Percentiles rank a stretch among this genome's conserved stretches.
Conservation (phyloP, 53 echinoderm and acorn worm genomes). For the Stichopus horrens region DNA sequence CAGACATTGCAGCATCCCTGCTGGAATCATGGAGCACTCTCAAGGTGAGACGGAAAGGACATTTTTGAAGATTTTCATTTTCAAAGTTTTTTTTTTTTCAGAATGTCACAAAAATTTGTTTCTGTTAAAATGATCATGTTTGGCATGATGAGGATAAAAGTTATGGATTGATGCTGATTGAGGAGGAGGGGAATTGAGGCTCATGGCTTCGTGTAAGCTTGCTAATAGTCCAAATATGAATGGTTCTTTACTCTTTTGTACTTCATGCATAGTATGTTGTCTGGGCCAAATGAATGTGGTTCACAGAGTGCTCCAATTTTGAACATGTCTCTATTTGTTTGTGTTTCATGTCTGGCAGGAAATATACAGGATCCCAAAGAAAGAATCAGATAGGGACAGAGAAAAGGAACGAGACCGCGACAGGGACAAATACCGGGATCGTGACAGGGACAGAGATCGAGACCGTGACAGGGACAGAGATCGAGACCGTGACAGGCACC, state of each 20-base stretch:
- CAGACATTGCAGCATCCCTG: constrained; percentile 62
- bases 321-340: not conserved
- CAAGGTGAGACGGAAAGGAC: constrained; percentile 34
- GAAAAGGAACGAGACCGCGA: constrained; percentile 62
- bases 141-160: too few species aligned
- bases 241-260: not conserved
- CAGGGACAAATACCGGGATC: constrained; percentile 64
- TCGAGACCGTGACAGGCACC: constrained; percentile 61
- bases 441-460: constrained; percentile 59
- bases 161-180: too few species aligned
- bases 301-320: not conserved
- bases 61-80: not conserved
- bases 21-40: constrained; percentile 85
- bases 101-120: not conserved
- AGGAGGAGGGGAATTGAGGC: not conserved
- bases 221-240: not conserved
- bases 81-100: not conserved
- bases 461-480: constrained; percentile 67
- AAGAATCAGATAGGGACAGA: constrained; percentile 75
- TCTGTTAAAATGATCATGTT: not conserved
- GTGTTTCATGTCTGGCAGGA: constrained; percentile 54
- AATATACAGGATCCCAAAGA: constrained; percentile 95
- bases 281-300: not conserved
- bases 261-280: not conserved
- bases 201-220: not conserved